phyloP scores from a whole-genome alignment of 2,797 vertebrate species.

The Peromyscus attwateri region DNA sequence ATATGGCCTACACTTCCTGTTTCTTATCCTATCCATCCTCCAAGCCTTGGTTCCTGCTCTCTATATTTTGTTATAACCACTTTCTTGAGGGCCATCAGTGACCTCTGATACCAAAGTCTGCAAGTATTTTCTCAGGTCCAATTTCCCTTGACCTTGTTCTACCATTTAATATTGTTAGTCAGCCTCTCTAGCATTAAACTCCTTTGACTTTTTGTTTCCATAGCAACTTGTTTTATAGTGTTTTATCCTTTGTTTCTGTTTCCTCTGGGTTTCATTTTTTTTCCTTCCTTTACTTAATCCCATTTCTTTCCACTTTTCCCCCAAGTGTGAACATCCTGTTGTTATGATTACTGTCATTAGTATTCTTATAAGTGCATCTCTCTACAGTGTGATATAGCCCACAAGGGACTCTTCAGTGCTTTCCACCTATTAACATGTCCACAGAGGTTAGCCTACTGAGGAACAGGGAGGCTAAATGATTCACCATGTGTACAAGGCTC shows the following conservation, averaged over 20 bases:
- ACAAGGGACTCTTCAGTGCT: background rate
- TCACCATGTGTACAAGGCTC: background rate
- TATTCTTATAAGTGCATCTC: background rate
- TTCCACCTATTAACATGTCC: background rate
- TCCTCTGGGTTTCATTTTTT: background rate
- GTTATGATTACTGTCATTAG: background rate
- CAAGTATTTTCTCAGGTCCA: conserved; percentile 39
- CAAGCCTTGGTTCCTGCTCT: background rate
- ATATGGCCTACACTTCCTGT: background rate
- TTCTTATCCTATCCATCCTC: background rate
- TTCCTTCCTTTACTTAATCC: background rate
- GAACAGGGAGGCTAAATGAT: background rate
- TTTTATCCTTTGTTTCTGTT: conserved; percentile 8
- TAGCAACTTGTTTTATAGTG: background rate
- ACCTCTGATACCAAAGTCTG: background rate
- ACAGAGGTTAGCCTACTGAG: background rate
- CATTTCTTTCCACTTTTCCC: background rate
- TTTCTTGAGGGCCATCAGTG: background rate
- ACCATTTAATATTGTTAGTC: background rate
- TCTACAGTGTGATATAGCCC: background rate
- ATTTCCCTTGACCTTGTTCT: conserved; percentile 9
- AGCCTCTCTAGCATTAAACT: background rate
- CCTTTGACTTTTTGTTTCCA: conserved; percentile 15
- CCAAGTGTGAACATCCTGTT: background rate
- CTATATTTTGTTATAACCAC: background rate